Conservation (phyloP, 2,888 invertebrate species). For the Trichogramma dendrolimi region DNA sequence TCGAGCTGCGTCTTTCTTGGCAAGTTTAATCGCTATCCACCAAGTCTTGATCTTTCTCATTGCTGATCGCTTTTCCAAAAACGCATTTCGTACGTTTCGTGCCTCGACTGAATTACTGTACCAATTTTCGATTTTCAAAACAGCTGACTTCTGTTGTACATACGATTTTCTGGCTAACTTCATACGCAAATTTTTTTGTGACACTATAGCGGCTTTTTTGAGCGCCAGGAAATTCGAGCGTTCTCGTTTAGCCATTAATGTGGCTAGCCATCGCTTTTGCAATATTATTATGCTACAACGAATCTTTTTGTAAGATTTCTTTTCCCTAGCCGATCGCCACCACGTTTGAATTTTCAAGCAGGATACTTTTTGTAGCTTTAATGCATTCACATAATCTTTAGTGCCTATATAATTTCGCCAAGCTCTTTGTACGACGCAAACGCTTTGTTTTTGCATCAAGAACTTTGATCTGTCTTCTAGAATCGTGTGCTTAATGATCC, state of each 20-base stretch:
- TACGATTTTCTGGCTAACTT: constrained; percentile 41
- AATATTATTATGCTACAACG: constrained; percentile 29
- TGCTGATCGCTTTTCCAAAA: constrained; percentile 23
- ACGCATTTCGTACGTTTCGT: constrained; percentile 25
- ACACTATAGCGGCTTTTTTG: constrained; percentile 29
- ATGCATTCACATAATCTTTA: constrained; percentile 25
- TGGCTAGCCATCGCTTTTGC: constrained; percentile 36
- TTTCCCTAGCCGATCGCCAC: constrained; percentile 32
- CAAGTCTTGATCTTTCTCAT: constrained; percentile 38
- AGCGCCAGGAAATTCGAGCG: constrained; percentile 18
- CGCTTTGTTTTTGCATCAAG: constrained; percentile 41
- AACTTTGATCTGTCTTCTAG: constrained; percentile 46
- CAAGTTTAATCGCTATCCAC: constrained; percentile 40
- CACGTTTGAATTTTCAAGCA: constrained; percentile 37
- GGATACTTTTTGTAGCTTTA: constrained; percentile 22
- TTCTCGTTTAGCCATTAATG: constrained; percentile 19
- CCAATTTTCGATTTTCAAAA: constrained; percentile 55
- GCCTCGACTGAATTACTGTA: constrained; percentile 39
- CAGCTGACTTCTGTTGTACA: constrained; percentile 48
- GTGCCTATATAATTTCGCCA: constrained; percentile 43
- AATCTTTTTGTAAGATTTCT: constrained; percentile 26
- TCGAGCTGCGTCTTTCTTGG: constrained; percentile 36
- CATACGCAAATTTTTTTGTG: constrained; percentile 51
- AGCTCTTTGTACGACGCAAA: constrained; percentile 51
- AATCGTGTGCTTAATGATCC: constrained; percentile 49